Evolutionary conservation across 2,888 invertebrate species (phyloP), one percentile per base, ranked within the genome.

Genomic region (Allolobophora icterica): DNA sequence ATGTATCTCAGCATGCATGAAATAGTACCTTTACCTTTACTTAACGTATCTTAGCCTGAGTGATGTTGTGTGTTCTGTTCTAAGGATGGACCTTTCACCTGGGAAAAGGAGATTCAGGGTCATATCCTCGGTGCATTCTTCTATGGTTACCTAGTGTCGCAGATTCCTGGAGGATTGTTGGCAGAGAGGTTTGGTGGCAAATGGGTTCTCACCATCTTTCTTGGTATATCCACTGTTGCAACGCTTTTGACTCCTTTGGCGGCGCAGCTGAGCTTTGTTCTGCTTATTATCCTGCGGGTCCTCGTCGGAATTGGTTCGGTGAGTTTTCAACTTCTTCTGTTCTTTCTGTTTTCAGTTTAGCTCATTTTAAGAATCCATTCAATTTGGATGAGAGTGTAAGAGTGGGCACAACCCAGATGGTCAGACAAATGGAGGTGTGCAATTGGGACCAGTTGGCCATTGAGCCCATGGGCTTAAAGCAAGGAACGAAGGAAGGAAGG

Each of bases 81-180:
- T 87, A 35, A 94, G 93, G 93, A 93, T 89, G 94, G 94, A 19
- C 96, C 96, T 92, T 96, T 96, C 91, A 94, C 94, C 0, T 96
- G 96, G 96, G 95, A 95, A 58, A 96, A 96, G 91, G 94, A 94
- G 21, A 94, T 95, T 33, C 96, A 96, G 93, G 96, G 96, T 35
- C 93, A 94, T 0, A 94, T 97, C 89, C 94, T 96, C 6, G 96
- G 96, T 15, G 95, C 96, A 8, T 96, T 96, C 94, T 96, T 96
- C 94, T 96, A 96, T 93, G 96, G 96, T 84, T 96, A 96, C 93
- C 92, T 95, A 84, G 92, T 94, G 89, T 94, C 92, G 93, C 95
- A 95, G 93, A 93, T 96, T 83, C 93, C 94, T 38, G 94, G 93
- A 35, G 94, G 94, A 1, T 91, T 92, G 84, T 91, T 94, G 42